These are phyloP conservation scores for Maniola hyperantus DNA, from an alignment of 2,888 invertebrate species.

Conservation along the genomic window DNA sequence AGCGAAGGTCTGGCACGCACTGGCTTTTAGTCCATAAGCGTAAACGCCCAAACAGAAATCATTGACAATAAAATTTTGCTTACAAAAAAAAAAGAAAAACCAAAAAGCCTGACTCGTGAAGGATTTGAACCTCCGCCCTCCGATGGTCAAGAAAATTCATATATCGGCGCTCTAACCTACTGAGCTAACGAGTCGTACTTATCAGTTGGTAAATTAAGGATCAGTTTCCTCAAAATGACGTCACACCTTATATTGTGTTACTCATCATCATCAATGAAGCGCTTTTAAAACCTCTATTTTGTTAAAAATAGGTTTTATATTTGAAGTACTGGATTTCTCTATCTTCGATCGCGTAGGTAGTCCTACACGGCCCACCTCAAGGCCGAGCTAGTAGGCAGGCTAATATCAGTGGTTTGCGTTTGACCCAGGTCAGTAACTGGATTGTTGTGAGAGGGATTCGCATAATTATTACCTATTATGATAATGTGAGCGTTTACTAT, in stretches of 20 bases:
- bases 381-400: too few relatives aligned
- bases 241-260: constrained; percentile 2
- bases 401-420: too few relatives aligned
- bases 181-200: constrained; percentile 48
- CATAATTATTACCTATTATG: too few relatives aligned
- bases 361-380: background rate
- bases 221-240: constrained; percentile 4
- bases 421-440: too few relatives aligned
- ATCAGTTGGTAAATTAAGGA: background rate
- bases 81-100: constrained; percentile 14
- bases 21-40: too few relatives aligned
- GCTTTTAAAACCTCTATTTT: background rate
- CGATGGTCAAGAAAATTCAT: constrained; percentile 44
- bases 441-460: too few relatives aligned
- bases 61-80: too few relatives aligned
- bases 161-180: constrained; percentile 53
- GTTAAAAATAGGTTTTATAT: background rate
- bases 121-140: constrained; percentile 53
- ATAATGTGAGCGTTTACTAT: too few relatives aligned
- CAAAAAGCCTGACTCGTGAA: constrained; percentile 46
- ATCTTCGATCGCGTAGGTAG: background rate
- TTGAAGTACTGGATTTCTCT: background rate
- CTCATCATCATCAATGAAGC: background rate
- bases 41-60: too few relatives aligned
- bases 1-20: too few relatives aligned